Evolutionary conservation across 2,888 invertebrate genomes (phyloP).

Genomic region (Hemistola chrysoprasaria): DNA sequence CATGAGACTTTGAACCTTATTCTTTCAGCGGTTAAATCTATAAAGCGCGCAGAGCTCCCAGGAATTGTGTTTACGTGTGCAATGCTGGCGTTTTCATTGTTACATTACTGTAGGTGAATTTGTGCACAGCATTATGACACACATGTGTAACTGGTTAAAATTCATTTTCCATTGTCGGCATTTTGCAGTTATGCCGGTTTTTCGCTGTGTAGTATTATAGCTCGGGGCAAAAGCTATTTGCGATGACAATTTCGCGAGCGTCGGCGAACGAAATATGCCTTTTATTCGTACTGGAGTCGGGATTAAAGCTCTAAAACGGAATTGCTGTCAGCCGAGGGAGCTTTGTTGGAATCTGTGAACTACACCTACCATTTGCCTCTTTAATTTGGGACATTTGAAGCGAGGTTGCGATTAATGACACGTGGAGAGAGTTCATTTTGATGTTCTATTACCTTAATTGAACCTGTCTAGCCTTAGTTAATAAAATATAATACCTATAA

Average conservation of each 20-base stretch:
- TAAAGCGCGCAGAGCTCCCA: constrained; percentile 48
- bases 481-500: too few species aligned
- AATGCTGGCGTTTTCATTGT: constrained; percentile 80
- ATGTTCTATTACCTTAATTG: too few species aligned
- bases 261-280: constrained; percentile 80
- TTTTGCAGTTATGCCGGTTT: constrained; percentile 42
- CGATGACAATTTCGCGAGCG: constrained; percentile 81
- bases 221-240: constrained; percentile 79
- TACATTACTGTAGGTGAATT: constrained; percentile 57
- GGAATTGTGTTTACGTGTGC: constrained; percentile 79
- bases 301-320: constrained; percentile 80
- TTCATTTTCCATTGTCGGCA: constrained; percentile 29
- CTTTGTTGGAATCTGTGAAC: constrained; percentile 70
- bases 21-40: constrained; percentile 55
- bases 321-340: constrained; percentile 69
- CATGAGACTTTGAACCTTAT: constrained; percentile 71
- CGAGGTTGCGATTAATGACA: constrained; percentile 12
- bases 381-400: constrained; percentile 7
- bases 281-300: constrained; percentile 77
- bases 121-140: constrained; percentile 27
- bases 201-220: constrained; percentile 35
- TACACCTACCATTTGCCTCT: constrained; percentile 53
- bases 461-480: too few species aligned
- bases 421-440: too few species aligned
- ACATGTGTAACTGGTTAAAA: constrained; percentile 24